Evolutionary conservation across 2,888 invertebrate genomes (phyloP), one percentile per base, ranked within the genome.

Genomic region (Eulithis testata): DNA sequence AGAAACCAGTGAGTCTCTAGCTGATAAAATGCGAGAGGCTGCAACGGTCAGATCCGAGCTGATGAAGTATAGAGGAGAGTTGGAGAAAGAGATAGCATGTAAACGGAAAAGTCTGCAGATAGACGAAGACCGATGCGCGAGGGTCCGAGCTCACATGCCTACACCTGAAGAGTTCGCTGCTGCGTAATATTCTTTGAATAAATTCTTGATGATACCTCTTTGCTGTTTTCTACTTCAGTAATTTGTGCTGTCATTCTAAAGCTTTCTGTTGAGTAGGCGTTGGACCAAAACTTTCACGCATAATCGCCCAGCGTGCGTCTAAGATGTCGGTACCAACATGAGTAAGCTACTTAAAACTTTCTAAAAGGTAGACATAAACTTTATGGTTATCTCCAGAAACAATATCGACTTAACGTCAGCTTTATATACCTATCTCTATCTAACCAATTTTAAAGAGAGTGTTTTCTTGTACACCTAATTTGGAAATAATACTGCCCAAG

Each of bases 21-120:
- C 90, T 14, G 92, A 93, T 7, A 95, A 96, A 77, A 79, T 96
- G 57, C 93, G 94, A 53, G 94, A 95, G 64, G 95, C 96, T 0
- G 95, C 96, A 74, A 86, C 86, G 0, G 80, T 89, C 3, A 83
- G 89, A 60, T 69, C 86, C 0, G 90, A 94, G 68, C 86, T 96
- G 51, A 94, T 95, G 78, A 94, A 94, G 77, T 94, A 94, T 8
- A 92, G 96, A 75, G 94, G 94, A n/a, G 93, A 94, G 2, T 79
- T 96, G 66, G 96, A 96, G 84, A 94, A 94, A 61, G 96, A 96
- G 74, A 95, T 96, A 72, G 94, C 95, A 61, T 94, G 95, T 63
- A 96, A 96, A 83, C 90, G 95, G 69, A 96, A 96, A 84, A 95
- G 95, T 64, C 80, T 96, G 37, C 94, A 94, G 73, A 95, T 96